phyloP scores from a whole-genome alignment of 2,797 vertebrate species.

The Pseudochirops corinnae region DNA sequence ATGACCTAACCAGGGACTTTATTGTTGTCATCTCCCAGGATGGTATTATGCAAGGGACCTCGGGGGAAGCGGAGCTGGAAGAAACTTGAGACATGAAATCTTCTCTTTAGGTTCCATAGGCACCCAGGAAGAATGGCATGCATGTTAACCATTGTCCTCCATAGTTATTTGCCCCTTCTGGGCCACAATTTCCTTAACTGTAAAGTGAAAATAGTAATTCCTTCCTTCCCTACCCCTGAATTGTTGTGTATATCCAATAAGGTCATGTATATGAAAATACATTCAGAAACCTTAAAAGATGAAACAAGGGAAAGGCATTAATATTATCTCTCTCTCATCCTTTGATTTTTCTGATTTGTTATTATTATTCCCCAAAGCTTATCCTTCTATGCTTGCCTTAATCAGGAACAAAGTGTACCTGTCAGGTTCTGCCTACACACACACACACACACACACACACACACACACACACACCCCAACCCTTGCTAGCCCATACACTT shows the following conservation, averaged over 20 bases:
- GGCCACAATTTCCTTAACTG: not conserved
- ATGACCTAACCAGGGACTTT: not conserved
- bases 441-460: no score
- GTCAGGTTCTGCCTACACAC: not conserved
- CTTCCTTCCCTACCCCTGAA: not conserved
- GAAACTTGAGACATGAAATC: not conserved
- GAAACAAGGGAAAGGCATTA: not conserved
- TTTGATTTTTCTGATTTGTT: not conserved
- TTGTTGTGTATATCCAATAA: not conserved
- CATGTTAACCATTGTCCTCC: not conserved
- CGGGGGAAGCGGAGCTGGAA: not conserved
- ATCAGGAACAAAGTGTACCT: not conserved
- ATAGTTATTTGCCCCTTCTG: not conserved
- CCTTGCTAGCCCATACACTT: not conserved
- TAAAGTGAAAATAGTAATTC: not conserved
- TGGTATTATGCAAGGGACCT: not conserved
- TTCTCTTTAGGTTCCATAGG: not conserved
- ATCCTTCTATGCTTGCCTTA: not conserved
- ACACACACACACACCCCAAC: not conserved
- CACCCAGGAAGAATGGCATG: not conserved
- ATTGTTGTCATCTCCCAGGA: not conserved
- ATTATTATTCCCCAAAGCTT: not conserved
- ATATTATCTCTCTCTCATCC: not conserved
- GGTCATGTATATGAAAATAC: not conserved
- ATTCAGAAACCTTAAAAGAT: not conserved